Conservation (phyloP, 2,888 invertebrate species). For the Cataglyphis albicans region DNA sequence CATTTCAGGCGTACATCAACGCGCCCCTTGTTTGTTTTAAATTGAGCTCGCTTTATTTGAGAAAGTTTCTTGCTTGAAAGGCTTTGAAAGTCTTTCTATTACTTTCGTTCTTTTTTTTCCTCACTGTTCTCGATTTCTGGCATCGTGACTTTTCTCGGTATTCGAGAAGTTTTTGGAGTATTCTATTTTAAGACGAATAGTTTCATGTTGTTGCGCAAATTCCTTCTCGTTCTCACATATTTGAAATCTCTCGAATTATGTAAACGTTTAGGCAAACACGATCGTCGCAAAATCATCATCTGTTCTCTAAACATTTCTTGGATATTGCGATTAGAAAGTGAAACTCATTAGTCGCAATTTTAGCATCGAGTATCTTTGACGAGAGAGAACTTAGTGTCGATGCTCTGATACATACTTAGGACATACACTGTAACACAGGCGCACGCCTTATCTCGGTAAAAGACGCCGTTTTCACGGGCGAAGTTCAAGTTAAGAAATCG, state of each 20-base stretch:
- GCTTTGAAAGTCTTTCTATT: constrained; percentile 67
- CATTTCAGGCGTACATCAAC: not conserved
- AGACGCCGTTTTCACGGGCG: constrained; percentile 44
- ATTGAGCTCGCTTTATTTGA: constrained; percentile 49
- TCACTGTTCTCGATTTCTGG: constrained; percentile 43
- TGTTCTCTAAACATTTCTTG: not conserved
- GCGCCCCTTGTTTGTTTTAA: constrained; percentile 57
- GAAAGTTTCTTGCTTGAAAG: constrained; percentile 70
- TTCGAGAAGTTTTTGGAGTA: constrained; percentile 45
- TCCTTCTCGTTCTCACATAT: constrained; percentile 44
- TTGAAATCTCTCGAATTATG: constrained; percentile 49
- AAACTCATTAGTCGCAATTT: not conserved
- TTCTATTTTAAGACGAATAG: constrained; percentile 60
- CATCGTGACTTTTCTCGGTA: constrained; percentile 56
- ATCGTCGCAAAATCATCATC: not conserved
- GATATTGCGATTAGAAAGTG: constrained; percentile 17
- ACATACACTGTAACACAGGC: not conserved
- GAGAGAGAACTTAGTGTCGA: not conserved
- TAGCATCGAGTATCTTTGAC: not conserved
- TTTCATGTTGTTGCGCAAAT: constrained; percentile 62
- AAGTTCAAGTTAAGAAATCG: constrained; percentile 68
- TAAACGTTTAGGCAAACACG: constrained; percentile 30
- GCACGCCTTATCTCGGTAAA: not conserved
- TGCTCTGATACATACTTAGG: constrained; percentile 52
- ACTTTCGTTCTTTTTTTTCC: constrained; percentile 51